A percentile compares a stretch with the other conserved stretches of the same genome.
Conservation (phyloP, 2,113 vertebrate genomes). For the Entelurus aequoreus region DNA sequence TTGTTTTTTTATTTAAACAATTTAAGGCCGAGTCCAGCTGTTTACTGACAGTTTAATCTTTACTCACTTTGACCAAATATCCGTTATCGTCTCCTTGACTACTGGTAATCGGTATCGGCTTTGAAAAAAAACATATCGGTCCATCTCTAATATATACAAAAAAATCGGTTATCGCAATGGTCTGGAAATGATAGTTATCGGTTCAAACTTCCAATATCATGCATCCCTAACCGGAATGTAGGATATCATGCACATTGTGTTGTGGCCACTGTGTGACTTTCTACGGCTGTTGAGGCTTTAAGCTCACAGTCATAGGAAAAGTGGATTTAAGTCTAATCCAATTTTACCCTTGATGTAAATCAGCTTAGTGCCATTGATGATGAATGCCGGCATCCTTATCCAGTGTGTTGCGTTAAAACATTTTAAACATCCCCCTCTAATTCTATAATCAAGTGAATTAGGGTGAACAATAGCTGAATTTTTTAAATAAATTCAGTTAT, state of each 20-base stretch:
- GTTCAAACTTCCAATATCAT: no score
- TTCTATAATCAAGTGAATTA: conserved; percentile 31
- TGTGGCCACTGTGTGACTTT: conserved; percentile 20
- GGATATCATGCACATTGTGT: conserved; percentile 1
- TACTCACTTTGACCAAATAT: no score
- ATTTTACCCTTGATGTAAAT: conserved; percentile 64
- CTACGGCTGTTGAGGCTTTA: conserved; percentile 25
- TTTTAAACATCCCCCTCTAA: conserved; percentile 40
- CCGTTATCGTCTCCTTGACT: no score
- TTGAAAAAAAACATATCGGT: no score
- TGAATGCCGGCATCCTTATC: conserved; percentile 39
- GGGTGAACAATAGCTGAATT: conserved; percentile 30
- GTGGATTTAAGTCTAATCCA: conserved; percentile 66
- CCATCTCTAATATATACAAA: no score
- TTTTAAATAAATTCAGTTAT: background rate
- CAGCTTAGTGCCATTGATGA: conserved; percentile 52
- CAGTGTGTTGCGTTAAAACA: conserved; percentile 26
- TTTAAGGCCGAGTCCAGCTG: no score
- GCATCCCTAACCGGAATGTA: background rate
- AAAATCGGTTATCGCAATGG: no score
- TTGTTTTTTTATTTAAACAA: no score
- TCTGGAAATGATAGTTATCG: no score
- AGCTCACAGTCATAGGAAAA: conserved; percentile 50
- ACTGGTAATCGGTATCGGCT: no score
- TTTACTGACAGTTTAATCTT: no score